These are phyloP conservation scores for Climacteris rufus DNA, from an alignment of 2,113 vertebrate species.

Conservation along the genomic window DNA sequence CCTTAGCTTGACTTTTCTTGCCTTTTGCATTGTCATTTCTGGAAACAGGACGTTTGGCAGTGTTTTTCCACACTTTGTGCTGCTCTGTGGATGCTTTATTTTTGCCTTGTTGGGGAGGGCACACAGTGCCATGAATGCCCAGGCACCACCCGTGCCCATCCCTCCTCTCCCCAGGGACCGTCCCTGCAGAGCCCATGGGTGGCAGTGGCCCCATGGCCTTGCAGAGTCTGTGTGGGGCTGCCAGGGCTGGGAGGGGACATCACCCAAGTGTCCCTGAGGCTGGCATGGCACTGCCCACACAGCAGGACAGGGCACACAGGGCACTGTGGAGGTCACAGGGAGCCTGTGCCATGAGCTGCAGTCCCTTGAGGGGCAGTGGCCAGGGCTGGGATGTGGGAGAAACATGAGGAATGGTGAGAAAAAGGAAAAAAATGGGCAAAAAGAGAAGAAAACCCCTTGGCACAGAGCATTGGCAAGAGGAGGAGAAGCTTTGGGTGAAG, in stretches of 20 bases:
- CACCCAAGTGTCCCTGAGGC: neutral
- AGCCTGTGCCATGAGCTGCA: neutral
- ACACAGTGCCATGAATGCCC: neutral
- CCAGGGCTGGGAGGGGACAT: neutral
- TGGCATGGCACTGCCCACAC: neutral
- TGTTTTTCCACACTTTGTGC: neutral
- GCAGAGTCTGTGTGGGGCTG: neutral
- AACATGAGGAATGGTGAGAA: neutral
- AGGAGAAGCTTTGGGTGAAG: too few relatives aligned
- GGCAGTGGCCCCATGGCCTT: neutral
- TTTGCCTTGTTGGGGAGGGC: too few relatives aligned
- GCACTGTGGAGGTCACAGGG: neutral
- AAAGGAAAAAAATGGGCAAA: rapidly evolving
- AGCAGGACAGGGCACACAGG: too few relatives aligned
- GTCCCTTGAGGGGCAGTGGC: neutral
- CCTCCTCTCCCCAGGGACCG: neutral
- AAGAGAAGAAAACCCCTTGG: neutral
- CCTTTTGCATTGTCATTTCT: neutral
- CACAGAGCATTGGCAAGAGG: too few relatives aligned
- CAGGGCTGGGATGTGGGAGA: neutral
- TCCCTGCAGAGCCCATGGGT: neutral
- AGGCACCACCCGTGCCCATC: neutral
- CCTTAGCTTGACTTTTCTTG: neutral
- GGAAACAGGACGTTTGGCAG: neutral
- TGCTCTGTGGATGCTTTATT: neutral